Evolutionary conservation across 2,113 vertebrate genomes (phyloP).

Genomic region (Silurus glanis): DNA sequence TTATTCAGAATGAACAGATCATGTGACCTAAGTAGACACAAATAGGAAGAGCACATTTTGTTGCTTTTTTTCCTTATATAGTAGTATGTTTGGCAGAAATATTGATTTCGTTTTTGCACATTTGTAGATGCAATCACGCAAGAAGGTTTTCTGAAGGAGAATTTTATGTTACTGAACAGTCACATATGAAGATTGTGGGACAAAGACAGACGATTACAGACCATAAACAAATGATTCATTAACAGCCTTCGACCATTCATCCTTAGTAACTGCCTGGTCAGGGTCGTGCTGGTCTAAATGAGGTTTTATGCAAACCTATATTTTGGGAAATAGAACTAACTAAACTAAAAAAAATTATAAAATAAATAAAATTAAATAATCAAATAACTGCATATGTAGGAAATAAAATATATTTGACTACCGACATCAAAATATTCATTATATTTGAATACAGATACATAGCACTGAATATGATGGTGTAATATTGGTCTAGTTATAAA

Average conservation of each 20-base stretch:
- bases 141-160: not conserved
- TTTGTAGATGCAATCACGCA: not conserved
- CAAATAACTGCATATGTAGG: too few species aligned
- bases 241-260: not conserved
- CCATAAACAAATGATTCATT: not conserved
- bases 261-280: not conserved
- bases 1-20: not conserved
- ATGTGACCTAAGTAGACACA: not conserved
- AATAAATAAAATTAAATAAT: too few species aligned
- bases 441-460: not conserved
- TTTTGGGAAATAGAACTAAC: too few species aligned
- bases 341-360: too few species aligned
- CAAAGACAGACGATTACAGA: not conserved
- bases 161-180: not conserved
- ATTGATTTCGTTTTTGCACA: not conserved
- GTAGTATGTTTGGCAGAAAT: not conserved
- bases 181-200: not conserved
- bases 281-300: not conserved
- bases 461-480: not conserved
- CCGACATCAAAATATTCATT: too few species aligned
- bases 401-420: too few species aligned
- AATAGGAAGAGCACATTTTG: not conserved
- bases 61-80: not conserved
- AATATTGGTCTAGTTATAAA: not conserved
- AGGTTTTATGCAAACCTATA: not conserved